phyloP scores from a whole-genome alignment of 2,888 invertebrate species.

The Drosophila mettleri region DNA sequence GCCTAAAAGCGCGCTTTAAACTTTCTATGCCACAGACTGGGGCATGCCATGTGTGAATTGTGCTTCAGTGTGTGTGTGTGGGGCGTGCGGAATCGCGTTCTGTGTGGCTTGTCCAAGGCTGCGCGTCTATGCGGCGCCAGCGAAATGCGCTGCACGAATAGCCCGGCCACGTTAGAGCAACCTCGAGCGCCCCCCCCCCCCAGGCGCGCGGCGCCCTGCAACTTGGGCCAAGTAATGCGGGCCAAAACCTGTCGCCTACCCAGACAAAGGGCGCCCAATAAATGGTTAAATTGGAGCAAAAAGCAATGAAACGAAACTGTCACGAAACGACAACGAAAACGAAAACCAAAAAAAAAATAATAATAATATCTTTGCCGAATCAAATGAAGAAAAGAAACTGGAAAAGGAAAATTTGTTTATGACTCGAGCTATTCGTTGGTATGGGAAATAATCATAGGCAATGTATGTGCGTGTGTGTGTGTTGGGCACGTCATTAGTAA shows the following conservation, averaged over 20 bases:
- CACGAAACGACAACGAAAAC: constrained; percentile 60
- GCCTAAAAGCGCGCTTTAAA: constrained; percentile 66
- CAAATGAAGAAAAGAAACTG: constrained; percentile 50
- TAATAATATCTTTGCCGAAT: constrained; percentile 59
- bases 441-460: constrained; percentile 59
- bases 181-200: constrained; percentile 37
- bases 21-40: constrained; percentile 7
- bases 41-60: not conserved
- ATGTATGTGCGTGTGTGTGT: constrained; percentile 43
- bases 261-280: constrained; percentile 72
- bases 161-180: constrained; percentile 50
- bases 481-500: constrained; percentile 73
- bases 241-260: constrained; percentile 24
- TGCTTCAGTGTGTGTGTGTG: not conserved
- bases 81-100: not conserved
- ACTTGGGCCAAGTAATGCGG: constrained; percentile 4
- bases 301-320: constrained; percentile 79
- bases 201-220: not conserved
- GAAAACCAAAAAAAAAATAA: constrained; percentile 17
- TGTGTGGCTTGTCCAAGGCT: constrained; percentile 60
- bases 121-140: constrained; percentile 74
- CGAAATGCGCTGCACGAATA: constrained; percentile 74
- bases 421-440: constrained; percentile 36
- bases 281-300: constrained; percentile 77
- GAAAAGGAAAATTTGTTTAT: constrained; percentile 67